Base-by-base conservation (phyloP, 2,888 invertebrate genomes). In the Spisula subtruncata region DNA sequence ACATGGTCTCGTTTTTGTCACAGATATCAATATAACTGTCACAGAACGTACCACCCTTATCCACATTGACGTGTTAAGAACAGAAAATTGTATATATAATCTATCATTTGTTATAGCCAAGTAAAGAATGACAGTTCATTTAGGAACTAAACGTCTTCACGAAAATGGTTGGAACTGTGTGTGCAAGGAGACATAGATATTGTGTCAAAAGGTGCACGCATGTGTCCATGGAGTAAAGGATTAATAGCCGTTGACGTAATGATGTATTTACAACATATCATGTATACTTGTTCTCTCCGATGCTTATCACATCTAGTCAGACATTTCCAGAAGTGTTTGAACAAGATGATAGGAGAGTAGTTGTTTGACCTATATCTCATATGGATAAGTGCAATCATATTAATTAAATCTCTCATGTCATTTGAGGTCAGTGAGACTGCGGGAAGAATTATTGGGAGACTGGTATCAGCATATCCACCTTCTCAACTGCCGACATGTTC, bases 351-450 rank as follows among this genome's bases (percentile, higher is more conserved):
- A n/a, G 20, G 25, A 66, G 60, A n/a, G 20, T 25, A n/a, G 60
- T 10, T 25, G n/a, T 66, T 66, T 66, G 60, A 66, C 60, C 60
- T 66, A 66, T 25, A 66, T 66, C 60, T 66, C 60, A 25, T 25
- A 25, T n/a, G 1, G 60, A 66, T 66, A 66, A 25, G 60, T 66
- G n/a, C 60, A 66, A 66, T 25, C 25, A 66, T n/a, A 66, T 66
- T 25, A 66, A 66, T 66, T 66, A 66, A 25, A 0, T n/a, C 60
- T n/a, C n/a, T 25, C 60, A 66, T 20, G 60, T 25, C 60, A 66
- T 25, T n/a, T 25, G 10, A 66, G 60, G 60, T 66, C 60, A 66
- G 5, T n/a, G 25, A 66, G n/a, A 66, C 60, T 66, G 25, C 25
- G 60, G 60, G 25, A 6, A 66, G 51, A 66, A n/a, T 25, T 66